Percentiles rank a stretch among this genome's conserved stretches.
Evolutionary conservation across 2,113 vertebrate genomes (phyloP).

Genomic region (Colossoma macropomum): DNA sequence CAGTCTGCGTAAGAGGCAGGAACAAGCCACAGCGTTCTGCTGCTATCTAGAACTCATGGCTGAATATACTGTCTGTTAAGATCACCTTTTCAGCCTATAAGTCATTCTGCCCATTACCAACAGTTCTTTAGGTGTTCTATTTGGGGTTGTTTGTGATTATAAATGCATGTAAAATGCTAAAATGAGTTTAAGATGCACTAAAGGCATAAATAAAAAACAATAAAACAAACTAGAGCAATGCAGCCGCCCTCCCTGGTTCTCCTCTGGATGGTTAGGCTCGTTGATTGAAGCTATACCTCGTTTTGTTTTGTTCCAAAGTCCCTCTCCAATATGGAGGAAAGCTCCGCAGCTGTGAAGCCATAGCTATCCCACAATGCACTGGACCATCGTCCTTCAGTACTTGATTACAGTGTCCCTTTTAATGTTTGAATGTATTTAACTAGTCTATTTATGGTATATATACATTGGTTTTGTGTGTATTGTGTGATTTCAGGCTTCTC

Average conservation of each 20-base stretch:
- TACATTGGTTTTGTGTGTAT: slow-evolving; percentile 34
- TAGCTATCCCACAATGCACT: slow-evolving; percentile 62
- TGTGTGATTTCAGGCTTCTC: slow-evolving; percentile 28
- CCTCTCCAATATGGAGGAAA: background rate
- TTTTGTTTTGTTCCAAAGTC: background rate
- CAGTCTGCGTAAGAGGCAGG: too few species aligned
- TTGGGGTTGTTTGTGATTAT: too few species aligned
- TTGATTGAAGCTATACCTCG: background rate
- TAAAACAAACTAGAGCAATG: too few species aligned
- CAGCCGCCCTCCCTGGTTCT: background rate
- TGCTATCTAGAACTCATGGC: too few species aligned
- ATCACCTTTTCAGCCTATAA: too few species aligned
- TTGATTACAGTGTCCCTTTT: background rate
- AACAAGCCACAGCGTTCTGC: too few species aligned
- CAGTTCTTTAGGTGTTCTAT: too few species aligned
- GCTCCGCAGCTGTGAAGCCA: background rate
- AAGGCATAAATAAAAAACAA: background rate
- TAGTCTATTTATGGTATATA: slow-evolving; percentile 48
- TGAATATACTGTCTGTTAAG: too few species aligned
- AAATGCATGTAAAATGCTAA: too few species aligned
- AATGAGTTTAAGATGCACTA: background rate
- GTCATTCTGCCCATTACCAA: too few species aligned
- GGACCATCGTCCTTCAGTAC: slow-evolving; percentile 14
- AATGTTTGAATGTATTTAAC: background rate
- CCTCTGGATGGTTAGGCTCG: slow-evolving; percentile 27